Evolutionary conservation across 2,888 invertebrate species (phyloP).

Genomic region (Nyleta sp.): DNA sequence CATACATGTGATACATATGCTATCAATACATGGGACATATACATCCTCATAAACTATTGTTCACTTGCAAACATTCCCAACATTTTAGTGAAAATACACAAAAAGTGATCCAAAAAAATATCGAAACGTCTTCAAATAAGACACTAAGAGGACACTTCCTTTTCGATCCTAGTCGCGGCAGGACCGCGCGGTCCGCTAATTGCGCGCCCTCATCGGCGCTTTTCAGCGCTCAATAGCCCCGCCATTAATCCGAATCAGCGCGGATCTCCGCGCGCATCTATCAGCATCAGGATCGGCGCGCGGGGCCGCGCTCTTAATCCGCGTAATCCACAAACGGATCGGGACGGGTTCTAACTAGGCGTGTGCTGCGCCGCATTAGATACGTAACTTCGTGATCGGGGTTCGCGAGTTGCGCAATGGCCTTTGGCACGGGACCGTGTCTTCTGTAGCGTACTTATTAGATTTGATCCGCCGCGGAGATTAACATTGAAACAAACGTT

Average conservation of each 20-base stretch:
- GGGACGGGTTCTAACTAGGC: constrained; percentile 56
- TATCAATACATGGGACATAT: too few species aligned
- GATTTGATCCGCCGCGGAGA: constrained; percentile 79
- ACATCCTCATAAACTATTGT: too few species aligned
- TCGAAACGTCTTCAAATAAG: too few species aligned
- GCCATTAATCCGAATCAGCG: constrained; percentile 37
- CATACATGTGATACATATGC: too few species aligned
- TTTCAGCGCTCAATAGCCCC: constrained; percentile 24
- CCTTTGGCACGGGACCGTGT: constrained; percentile 70
- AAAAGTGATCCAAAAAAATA: too few species aligned
- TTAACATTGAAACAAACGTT: constrained; percentile 81
- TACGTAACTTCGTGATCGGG: constrained; percentile 50
- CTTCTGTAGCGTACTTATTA: constrained; percentile 77
- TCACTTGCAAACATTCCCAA: too few species aligned
- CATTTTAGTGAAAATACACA: too few species aligned
- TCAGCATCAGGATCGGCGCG: constrained; percentile 19
- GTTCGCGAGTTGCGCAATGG: constrained; percentile 57
- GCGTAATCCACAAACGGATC: constrained; percentile 56
- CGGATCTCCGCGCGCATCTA: constrained; percentile 23
- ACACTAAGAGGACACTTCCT: too few species aligned
- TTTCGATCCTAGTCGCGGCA: too few species aligned
- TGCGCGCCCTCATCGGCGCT: background rate
- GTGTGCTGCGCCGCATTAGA: constrained; percentile 53
- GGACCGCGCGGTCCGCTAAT: too few species aligned
- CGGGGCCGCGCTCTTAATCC: constrained; percentile 46